These are phyloP conservation scores for Hassar affinis DNA, from an alignment of 2,113 vertebrate species.

Conservation along the genomic window DNA sequence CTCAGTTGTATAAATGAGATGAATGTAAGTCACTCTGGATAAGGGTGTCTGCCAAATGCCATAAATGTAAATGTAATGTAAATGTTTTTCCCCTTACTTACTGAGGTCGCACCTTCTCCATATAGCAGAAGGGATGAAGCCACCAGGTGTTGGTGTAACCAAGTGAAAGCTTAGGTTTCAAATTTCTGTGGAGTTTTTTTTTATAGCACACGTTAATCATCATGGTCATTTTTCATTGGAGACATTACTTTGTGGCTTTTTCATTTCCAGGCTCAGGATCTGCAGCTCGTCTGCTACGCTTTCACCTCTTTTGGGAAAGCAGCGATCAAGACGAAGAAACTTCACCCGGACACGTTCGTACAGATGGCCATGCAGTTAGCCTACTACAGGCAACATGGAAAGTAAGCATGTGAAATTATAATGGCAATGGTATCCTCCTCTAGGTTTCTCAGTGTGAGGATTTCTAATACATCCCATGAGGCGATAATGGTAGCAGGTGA, in stretches of 20 bases:
- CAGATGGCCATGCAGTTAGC: constrained; percentile 91
- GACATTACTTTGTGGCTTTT: not conserved
- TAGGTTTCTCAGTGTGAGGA: not conserved
- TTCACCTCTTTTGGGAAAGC: constrained; percentile 90
- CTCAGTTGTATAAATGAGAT: too few relatives aligned
- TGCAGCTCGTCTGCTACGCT: constrained; percentile 77
- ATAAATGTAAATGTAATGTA: too few relatives aligned
- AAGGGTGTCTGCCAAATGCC: too few relatives aligned
- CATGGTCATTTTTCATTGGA: not conserved
- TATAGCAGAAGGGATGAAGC: not conserved
- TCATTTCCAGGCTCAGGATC: constrained; percentile 74
- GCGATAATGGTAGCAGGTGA: not conserved
- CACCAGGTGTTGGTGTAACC: not conserved
- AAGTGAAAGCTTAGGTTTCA: not conserved
- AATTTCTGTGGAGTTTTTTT: not conserved
- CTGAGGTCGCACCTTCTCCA: not conserved
- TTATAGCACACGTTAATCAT: not conserved
- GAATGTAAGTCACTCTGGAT: too few relatives aligned
- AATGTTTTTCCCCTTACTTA: not conserved
- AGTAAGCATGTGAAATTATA: constrained; percentile 67
- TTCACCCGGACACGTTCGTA: constrained; percentile 92
- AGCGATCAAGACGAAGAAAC: constrained; percentile 76
- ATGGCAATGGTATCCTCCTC: not conserved
- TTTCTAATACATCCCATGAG: not conserved
- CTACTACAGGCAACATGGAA: constrained; percentile 81